These are phyloP conservation scores for Rhagonycha lutea DNA, from an alignment of 2,888 invertebrate species.

Conservation along the genomic window DNA sequence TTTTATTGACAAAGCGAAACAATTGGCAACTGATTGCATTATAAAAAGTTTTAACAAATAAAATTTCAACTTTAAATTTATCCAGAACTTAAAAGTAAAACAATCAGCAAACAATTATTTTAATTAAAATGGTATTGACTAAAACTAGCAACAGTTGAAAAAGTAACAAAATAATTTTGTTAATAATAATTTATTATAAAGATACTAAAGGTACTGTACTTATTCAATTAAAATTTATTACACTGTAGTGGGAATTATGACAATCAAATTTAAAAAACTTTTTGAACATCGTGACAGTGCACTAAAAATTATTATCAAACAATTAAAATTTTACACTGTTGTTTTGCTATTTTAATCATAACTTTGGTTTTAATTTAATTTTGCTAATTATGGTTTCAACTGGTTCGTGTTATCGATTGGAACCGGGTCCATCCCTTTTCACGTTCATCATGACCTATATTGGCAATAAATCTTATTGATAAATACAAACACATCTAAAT, in stretches of 20 bases:
- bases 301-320: background rate
- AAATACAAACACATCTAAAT: slow-evolving; percentile 27
- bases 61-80: background rate
- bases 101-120: background rate
- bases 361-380: slow-evolving; percentile 4
- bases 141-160: background rate
- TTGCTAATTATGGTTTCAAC: slow-evolving; percentile 9
- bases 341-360: background rate
- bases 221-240: background rate
- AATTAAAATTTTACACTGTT: background rate
- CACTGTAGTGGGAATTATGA: background rate
- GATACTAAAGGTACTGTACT: background rate
- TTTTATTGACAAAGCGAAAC: background rate
- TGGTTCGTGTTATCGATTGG: slow-evolving; percentile 26
- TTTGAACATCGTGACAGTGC: background rate
- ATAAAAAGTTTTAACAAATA: background rate
- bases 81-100: background rate
- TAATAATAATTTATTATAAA: background rate
- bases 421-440: slow-evolving; percentile 34
- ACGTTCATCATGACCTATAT: slow-evolving; percentile 31
- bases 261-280: background rate
- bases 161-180: background rate
- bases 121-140: background rate
- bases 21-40: background rate
- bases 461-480: slow-evolving; percentile 36